Evolutionary conservation across 64 coral and sea anemone genomes (phyloP).

Genomic region (Hydrozoanthus tunicans): DNA sequence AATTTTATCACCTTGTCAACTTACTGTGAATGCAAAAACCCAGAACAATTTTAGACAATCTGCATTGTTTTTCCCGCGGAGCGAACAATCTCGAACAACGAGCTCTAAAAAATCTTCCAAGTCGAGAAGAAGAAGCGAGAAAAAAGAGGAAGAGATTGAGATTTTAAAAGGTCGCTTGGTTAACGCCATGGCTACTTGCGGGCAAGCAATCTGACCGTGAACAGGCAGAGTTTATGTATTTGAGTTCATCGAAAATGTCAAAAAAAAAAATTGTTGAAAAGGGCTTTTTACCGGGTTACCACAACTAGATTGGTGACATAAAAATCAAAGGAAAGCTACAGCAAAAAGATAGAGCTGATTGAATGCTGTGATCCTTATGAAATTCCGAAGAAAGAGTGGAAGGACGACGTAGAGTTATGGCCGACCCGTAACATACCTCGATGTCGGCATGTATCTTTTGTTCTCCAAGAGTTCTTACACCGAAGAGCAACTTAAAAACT

Average conservation of each 20-base stretch:
- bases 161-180: no score
- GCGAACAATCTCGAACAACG: no score
- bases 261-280: conserved; percentile 1
- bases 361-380: conserved; percentile 19
- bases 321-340: conserved; percentile 19
- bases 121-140: no score
- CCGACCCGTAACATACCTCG: conserved; percentile 3
- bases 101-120: no score
- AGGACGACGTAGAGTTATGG: conserved; percentile 52
- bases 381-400: conserved; percentile 48
- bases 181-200: no score
- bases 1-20: no score
- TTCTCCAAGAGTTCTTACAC: conserved; percentile 48
- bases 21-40: no score
- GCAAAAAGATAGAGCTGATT: conserved; percentile 29
- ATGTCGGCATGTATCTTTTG: conserved; percentile 45
- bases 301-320: conserved; percentile 1
- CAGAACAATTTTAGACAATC: no score
- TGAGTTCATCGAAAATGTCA: neutral
- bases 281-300: conserved; percentile 27
- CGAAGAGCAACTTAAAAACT: conserved; percentile 32
- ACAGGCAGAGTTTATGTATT: neutral
- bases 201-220: neutral
- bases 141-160: no score
- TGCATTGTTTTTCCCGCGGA: no score